These are phyloP conservation scores for Polypedilum vanderplanki DNA, from an alignment of 1,140 invertebrate species.

Conservation along the genomic window DNA sequence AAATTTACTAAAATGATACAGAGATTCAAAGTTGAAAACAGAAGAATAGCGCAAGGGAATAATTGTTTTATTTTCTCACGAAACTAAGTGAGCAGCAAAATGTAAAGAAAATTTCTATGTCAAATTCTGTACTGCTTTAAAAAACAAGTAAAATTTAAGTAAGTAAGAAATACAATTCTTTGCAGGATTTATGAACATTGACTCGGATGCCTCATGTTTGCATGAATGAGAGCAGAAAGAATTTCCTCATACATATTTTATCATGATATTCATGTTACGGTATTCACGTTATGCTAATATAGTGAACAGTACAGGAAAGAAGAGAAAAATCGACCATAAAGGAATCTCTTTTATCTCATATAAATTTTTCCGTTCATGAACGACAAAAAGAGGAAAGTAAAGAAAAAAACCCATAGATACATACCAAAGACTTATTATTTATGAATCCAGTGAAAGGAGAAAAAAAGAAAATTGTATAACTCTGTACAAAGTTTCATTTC, in stretches of 20 bases:
- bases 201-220: neutral
- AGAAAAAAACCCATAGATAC: too few species aligned
- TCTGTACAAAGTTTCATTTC: too few species aligned
- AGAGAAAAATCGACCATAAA: neutral
- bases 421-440: too few species aligned
- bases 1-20: constrained; percentile 1
- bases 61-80: neutral
- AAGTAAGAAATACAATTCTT: neutral
- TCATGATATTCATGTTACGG: neutral
- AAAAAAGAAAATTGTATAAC: too few species aligned
- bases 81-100: too few species aligned
- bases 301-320: neutral
- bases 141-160: neutral
- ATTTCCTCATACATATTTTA: neutral
- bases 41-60: neutral
- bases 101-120: neutral
- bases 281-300: constrained; percentile 2
- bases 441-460: too few species aligned
- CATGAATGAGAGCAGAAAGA: neutral
- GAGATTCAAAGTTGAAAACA: neutral
- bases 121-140: neutral
- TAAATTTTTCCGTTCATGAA: neutral
- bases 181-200: constrained; percentile 26
- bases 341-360: neutral
- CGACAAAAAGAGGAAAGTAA: too few species aligned